A percentile compares a stretch with the other conserved stretches of the same genome.
Conservation (phyloP, 2,888 invertebrate genomes). For the Acanthococcus lagerstroemiae region DNA sequence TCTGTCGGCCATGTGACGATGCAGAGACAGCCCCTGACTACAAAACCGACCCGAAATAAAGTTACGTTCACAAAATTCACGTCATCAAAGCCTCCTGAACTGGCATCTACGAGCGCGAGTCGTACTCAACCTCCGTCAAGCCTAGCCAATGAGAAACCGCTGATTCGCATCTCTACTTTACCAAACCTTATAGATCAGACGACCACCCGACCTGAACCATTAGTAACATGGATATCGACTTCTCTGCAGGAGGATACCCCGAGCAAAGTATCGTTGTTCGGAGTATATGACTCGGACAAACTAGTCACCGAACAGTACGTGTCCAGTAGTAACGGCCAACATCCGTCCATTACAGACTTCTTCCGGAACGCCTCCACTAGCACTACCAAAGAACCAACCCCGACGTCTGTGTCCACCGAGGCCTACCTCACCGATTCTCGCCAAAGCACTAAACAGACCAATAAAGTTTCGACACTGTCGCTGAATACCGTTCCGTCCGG, state of each 20-base stretch:
- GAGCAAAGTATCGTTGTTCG: not conserved
- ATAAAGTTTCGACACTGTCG: not conserved
- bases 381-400: not conserved
- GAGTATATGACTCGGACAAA: conserved; percentile 10
- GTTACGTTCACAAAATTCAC: not conserved
- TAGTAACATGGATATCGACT: conserved; percentile 17
- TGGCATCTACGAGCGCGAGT: not conserved
- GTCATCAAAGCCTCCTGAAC: not conserved
- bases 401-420: not conserved
- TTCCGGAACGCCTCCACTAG: not conserved
- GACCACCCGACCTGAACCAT: not conserved
- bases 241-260: not conserved
- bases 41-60: not conserved
- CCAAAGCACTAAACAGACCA: not conserved
- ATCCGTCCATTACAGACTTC: not conserved
- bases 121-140: not conserved
- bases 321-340: not conserved
- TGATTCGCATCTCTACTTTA: not conserved
- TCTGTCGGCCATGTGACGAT: not conserved
- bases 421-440: not conserved
- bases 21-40: not conserved
- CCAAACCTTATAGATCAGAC: not conserved
- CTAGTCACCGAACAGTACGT: conserved; percentile 27
- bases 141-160: not conserved
- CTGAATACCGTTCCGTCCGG: not conserved